These are phyloP conservation scores for Colossoma macropomum DNA, from an alignment of 2,113 vertebrate species.

Conservation along the genomic window DNA sequence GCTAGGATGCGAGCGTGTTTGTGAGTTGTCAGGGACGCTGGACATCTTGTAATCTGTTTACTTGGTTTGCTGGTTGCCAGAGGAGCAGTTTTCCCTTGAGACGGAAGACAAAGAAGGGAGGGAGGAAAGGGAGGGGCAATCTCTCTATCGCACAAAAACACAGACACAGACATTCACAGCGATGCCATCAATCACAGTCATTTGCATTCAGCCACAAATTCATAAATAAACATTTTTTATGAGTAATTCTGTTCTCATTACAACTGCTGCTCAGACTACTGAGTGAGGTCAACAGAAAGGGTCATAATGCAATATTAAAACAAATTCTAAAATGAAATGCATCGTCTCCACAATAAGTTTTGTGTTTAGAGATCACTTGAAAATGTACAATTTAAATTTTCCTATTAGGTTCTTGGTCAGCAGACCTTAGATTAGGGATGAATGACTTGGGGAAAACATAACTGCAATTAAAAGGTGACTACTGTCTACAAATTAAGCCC, in stretches of 20 bases:
- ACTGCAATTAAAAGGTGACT: too few species aligned
- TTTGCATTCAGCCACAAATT: slow-evolving; percentile 32
- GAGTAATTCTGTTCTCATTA: slow-evolving; percentile 31
- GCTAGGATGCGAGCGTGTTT: slow-evolving; percentile 8
- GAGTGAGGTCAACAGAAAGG: not conserved
- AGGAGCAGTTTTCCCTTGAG: slow-evolving; percentile 70
- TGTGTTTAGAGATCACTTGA: not conserved
- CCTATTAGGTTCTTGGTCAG: not conserved
- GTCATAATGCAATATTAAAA: not conserved
- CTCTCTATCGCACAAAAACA: slow-evolving; percentile 76
- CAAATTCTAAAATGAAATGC: not conserved
- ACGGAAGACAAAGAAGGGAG: slow-evolving; percentile 74
- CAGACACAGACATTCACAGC: slow-evolving; percentile 46
- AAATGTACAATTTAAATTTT: slow-evolving; percentile 5
- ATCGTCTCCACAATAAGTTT: not conserved
- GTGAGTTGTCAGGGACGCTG: slow-evolving; percentile 63
- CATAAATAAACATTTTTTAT: slow-evolving; percentile 47
- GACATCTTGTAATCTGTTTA: slow-evolving; percentile 70
- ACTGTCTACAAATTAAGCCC: too few species aligned
- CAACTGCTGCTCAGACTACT: not conserved
- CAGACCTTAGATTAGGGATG: not conserved
- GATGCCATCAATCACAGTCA: slow-evolving; percentile 58
- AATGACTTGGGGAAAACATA: too few species aligned
- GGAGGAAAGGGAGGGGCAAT: slow-evolving; percentile 66
- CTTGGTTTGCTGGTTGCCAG: slow-evolving; percentile 77